A percentile compares a stretch with the other conserved stretches of the same genome.
These are phyloP conservation scores for Drosophila picticornis DNA, from an alignment of 2,888 invertebrate species.

Conservation along the genomic window DNA sequence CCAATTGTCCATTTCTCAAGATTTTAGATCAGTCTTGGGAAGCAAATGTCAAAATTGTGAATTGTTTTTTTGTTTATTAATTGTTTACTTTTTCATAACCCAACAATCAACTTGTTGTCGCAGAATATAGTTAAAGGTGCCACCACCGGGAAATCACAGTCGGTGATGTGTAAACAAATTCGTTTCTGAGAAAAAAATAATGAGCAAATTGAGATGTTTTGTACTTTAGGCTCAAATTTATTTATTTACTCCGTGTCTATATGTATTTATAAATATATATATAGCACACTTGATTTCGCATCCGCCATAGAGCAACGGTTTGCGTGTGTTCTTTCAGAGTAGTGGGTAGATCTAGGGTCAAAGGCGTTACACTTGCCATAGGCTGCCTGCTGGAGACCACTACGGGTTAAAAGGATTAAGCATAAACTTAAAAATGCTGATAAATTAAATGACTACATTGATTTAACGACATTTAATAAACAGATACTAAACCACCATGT, in stretches of 20 bases:
- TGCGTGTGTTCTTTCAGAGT: constrained; percentile 43
- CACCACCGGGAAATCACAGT: too few species aligned
- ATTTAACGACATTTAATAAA: constrained; percentile 60
- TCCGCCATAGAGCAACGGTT: constrained; percentile 57
- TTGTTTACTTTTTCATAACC: background rate
- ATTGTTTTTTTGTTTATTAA: background rate
- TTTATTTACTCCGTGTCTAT: background rate
- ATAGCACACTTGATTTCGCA: constrained; percentile 45
- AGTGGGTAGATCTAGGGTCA: constrained; percentile 25
- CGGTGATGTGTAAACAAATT: background rate
- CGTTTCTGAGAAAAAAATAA: constrained; percentile 7
- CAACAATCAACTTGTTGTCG: background rate
- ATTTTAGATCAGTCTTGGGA: background rate
- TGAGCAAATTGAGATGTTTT: background rate
- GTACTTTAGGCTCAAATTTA: background rate
- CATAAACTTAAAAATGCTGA: background rate
- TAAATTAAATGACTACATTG: background rate
- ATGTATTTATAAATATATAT: background rate
- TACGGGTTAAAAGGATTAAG: too few species aligned
- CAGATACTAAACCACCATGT: constrained; percentile 40
- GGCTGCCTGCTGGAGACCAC: background rate
- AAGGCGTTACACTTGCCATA: constrained; percentile 3
- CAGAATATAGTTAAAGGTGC: background rate
- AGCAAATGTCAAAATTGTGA: background rate
- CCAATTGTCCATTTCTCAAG: background rate